These are phyloP conservation scores for Felis chaus DNA, from an alignment of 2,113 vertebrate genomes.

Conservation along the genomic window DNA sequence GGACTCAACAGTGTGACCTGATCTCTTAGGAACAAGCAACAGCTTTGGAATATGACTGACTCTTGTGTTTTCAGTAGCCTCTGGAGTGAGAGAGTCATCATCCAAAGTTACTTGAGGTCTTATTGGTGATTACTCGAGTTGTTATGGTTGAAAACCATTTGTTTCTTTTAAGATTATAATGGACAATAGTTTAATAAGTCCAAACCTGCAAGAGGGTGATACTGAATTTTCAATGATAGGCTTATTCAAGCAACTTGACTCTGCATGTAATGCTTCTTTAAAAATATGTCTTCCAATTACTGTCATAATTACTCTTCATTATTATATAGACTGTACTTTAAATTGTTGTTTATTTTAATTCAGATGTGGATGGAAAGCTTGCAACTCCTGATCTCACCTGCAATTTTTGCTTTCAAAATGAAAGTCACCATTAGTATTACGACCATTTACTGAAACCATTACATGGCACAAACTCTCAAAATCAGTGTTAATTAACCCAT, in stretches of 20 bases:
- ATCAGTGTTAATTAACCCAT: neutral
- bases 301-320: slow-evolving; percentile 44
- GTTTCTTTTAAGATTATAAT: slow-evolving; percentile 65
- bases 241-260: slow-evolving; percentile 27
- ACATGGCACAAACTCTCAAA: neutral
- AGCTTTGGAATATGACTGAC: slow-evolving; percentile 65
- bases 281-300: slow-evolving; percentile 52
- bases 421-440: neutral
- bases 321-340: slow-evolving; percentile 2
- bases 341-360: slow-evolving; percentile 47
- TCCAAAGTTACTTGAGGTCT: slow-evolving; percentile 60
- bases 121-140: slow-evolving; percentile 67
- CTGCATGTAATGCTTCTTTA: slow-evolving; percentile 49
- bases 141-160: slow-evolving; percentile 70
- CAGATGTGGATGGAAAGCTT: neutral
- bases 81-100: neutral
- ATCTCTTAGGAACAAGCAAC: slow-evolving; percentile 76
- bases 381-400: neutral
- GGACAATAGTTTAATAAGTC: slow-evolving; percentile 48
- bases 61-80: slow-evolving; percentile 59
- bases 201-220: slow-evolving; percentile 55
- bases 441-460: neutral
- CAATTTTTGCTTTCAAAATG: slow-evolving; percentile 44
- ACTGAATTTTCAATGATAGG: slow-evolving; percentile 37
- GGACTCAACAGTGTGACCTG: slow-evolving; percentile 75